Evolutionary conservation across 2,113 vertebrate species (phyloP).

Genomic region (Tringa solitaria): DNA sequence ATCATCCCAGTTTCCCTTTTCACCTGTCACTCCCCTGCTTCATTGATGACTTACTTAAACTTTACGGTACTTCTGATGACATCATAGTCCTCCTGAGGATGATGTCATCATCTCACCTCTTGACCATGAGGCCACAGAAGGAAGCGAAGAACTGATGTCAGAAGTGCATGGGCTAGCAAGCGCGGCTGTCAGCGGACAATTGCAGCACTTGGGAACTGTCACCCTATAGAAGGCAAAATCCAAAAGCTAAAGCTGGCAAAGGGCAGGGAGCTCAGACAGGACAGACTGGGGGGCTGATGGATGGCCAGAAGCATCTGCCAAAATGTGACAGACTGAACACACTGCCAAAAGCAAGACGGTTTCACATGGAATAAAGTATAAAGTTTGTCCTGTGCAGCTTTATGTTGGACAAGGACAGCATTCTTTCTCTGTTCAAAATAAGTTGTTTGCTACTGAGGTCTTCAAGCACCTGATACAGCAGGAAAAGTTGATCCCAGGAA

Average conservation of each 20-base stretch:
- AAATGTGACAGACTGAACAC: background rate
- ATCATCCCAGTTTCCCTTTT: background rate
- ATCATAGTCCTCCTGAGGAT: background rate
- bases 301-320: background rate
- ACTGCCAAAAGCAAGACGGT: background rate
- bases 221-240: background rate
- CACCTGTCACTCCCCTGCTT: background rate
- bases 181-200: background rate
- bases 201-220: background rate
- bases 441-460: background rate
- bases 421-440: background rate
- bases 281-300: background rate
- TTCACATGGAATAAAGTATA: background rate
- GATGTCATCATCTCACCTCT: background rate
- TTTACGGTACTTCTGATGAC: background rate
- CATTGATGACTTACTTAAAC: background rate
- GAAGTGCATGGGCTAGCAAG: background rate
- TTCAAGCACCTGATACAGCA: background rate
- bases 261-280: background rate
- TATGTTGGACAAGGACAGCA: background rate
- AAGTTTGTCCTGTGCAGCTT: background rate
- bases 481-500: background rate
- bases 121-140: background rate
- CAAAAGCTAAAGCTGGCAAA: background rate
- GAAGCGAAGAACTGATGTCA: background rate